Evolutionary conservation across 2,888 invertebrate species (phyloP).

Genomic region (Schizaphis graminum): DNA sequence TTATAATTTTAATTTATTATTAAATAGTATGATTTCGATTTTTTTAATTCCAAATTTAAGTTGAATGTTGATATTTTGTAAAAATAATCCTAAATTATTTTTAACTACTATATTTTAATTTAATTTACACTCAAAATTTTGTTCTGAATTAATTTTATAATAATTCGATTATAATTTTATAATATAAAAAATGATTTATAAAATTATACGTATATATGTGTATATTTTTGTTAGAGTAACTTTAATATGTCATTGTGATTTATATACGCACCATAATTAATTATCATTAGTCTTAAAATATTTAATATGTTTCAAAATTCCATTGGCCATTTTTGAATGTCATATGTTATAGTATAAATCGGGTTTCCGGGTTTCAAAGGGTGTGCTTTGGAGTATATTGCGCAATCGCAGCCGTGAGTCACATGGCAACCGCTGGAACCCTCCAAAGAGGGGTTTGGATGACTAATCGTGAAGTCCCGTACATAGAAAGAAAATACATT

Average conservation of each 20-base stretch:
- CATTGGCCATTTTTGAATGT: slow-evolving; percentile 32
- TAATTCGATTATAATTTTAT: not conserved
- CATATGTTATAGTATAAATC: not conserved
- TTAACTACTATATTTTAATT: not conserved
- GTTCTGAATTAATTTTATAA: not conserved
- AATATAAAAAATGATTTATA: not conserved
- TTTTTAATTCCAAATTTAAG: not conserved
- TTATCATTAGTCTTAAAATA: not conserved
- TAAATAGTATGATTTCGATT: too few relatives aligned
- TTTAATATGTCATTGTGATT: not conserved
- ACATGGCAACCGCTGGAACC: slow-evolving; percentile 64
- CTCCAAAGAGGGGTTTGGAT: slow-evolving; percentile 58
- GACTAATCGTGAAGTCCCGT: slow-evolving; percentile 58
- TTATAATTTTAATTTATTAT: not conserved
- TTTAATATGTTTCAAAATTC: slow-evolving; percentile 12
- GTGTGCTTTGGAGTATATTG: not conserved
- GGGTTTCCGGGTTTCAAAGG: not conserved
- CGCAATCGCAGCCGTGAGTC: slow-evolving; percentile 57
- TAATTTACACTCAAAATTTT: not conserved
- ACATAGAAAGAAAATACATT: not conserved
- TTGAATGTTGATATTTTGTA: not conserved
- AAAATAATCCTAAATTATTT: not conserved
- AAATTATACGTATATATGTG: too few relatives aligned
- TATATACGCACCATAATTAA: not conserved
- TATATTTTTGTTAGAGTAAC: not conserved